Evolutionary conservation across 2,888 invertebrate species (phyloP).

Genomic region (Harmothoe impar): DNA sequence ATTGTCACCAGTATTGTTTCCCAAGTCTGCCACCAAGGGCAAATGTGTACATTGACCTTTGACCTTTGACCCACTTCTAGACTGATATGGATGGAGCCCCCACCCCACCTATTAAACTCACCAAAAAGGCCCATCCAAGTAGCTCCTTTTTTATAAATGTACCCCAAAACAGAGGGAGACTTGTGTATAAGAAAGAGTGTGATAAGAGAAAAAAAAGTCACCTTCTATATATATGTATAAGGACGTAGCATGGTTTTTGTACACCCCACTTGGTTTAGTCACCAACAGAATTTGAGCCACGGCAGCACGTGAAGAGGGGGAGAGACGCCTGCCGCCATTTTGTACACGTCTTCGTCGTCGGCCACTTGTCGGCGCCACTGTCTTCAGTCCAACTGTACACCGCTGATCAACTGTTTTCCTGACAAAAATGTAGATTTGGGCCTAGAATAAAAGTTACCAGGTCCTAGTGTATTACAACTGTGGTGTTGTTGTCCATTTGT

Average conservation of each 20-base stretch:
- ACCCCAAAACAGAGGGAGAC: neutral
- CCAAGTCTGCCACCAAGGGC: constrained; percentile 35
- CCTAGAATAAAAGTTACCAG: constrained; percentile 46
- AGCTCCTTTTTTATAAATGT: neutral
- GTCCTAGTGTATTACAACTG: constrained; percentile 25
- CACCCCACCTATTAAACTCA: neutral
- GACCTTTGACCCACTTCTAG: constrained; percentile 18
- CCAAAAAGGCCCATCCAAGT: neutral
- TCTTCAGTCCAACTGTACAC: constrained; percentile 57
- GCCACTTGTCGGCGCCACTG: constrained; percentile 18
- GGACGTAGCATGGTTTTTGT: constrained; percentile 37
- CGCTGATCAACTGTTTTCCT: constrained; percentile 53
- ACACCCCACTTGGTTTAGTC: constrained; percentile 4
- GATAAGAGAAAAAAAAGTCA: neutral
- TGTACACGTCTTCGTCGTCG: constrained; percentile 43
- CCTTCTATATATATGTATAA: neutral
- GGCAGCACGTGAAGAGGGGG: neutral
- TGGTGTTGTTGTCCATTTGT: neutral
- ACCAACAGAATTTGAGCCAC: constrained; percentile 15
- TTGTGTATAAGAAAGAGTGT: too few species aligned
- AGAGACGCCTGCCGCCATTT: constrained; percentile 34
- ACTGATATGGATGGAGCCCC: neutral
- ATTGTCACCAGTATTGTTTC: neutral
- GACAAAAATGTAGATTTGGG: constrained; percentile 50
- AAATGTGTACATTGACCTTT: neutral